Evolutionary conservation across 2,888 invertebrate species (phyloP).

Genomic region (Thalpophila matura): DNA sequence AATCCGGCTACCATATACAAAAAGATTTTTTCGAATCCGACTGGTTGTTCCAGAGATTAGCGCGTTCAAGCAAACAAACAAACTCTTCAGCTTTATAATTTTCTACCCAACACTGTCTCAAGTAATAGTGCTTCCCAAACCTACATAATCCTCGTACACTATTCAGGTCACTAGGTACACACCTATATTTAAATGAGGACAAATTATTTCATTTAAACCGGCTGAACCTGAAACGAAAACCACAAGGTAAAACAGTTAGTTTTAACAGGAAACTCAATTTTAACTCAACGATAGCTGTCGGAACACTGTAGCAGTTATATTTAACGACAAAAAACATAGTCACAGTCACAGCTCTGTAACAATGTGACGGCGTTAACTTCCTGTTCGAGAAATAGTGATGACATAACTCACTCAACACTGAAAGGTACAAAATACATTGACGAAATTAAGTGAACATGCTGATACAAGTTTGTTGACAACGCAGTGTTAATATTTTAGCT

Average conservation of each 20-base stretch:
- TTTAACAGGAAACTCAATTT: slow-evolving; percentile 45
- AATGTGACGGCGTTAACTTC: slow-evolving; percentile 43
- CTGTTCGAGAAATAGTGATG: slow-evolving; percentile 53
- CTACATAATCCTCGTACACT: background rate
- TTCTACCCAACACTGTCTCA: background rate
- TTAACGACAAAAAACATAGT: slow-evolving; percentile 34
- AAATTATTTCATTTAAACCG: slow-evolving; percentile 3
- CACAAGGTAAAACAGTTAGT: slow-evolving; percentile 22
- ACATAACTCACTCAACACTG: slow-evolving; percentile 37
- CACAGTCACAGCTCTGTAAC: slow-evolving; percentile 13
- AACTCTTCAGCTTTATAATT: background rate
- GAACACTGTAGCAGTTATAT: slow-evolving; percentile 26
- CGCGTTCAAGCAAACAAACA: no score
- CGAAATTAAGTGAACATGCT: slow-evolving; percentile 21
- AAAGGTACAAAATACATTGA: slow-evolving; percentile 12
- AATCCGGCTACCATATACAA: no score
- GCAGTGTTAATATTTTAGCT: slow-evolving; percentile 7
- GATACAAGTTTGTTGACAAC: slow-evolving; percentile 2
- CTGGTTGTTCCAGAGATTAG: no score
- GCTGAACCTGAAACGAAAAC: slow-evolving; percentile 42
- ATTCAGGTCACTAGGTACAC: background rate
- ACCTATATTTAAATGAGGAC: slow-evolving; percentile 27
- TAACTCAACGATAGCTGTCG: background rate
- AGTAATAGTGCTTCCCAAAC: background rate
- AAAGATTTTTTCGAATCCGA: no score